Conservation (phyloP, 2,797 vertebrate species). For the Anguilla megastoma region DNA sequence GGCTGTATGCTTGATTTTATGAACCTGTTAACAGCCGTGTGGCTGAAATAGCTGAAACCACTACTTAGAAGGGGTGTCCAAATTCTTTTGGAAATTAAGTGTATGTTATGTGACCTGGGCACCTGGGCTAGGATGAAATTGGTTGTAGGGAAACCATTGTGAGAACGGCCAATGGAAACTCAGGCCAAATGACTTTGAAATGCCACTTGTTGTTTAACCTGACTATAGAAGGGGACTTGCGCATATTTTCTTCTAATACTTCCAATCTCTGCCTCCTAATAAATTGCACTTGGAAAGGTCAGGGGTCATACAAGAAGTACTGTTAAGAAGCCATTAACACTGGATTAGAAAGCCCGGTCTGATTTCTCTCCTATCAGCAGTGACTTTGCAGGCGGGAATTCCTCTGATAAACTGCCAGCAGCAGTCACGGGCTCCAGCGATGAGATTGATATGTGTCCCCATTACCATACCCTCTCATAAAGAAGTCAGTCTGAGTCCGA, state of each 20-base stretch:
- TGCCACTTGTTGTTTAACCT: background rate
- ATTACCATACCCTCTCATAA: conserved; percentile 1
- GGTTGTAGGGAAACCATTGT: too few species aligned
- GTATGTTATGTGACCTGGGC: too few species aligned
- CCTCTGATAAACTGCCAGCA: conserved; percentile 57
- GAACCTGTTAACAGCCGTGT: too few species aligned
- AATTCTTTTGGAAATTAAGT: too few species aligned
- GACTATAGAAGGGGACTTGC: background rate
- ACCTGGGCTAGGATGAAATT: too few species aligned
- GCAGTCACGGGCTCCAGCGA: conserved; percentile 13
- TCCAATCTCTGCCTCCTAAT: conserved; percentile 2
- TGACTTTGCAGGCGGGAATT: conserved; percentile 51
- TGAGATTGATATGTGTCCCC: conserved; percentile 23
- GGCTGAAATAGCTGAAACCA: too few species aligned
- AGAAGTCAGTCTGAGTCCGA: background rate
- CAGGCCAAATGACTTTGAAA: too few species aligned
- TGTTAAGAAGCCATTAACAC: conserved; percentile 60
- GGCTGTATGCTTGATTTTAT: too few species aligned
- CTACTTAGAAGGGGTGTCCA: too few species aligned
- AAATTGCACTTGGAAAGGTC: conserved; percentile 7
- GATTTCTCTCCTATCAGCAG: conserved; percentile 67
- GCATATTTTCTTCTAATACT: background rate
- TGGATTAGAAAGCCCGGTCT: conserved; percentile 64
- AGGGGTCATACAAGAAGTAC: conserved; percentile 43
- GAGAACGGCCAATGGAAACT: too few species aligned